Evolutionary conservation across 2,888 invertebrate genomes (phyloP).

Genomic region (Drymonia ruficornis): DNA sequence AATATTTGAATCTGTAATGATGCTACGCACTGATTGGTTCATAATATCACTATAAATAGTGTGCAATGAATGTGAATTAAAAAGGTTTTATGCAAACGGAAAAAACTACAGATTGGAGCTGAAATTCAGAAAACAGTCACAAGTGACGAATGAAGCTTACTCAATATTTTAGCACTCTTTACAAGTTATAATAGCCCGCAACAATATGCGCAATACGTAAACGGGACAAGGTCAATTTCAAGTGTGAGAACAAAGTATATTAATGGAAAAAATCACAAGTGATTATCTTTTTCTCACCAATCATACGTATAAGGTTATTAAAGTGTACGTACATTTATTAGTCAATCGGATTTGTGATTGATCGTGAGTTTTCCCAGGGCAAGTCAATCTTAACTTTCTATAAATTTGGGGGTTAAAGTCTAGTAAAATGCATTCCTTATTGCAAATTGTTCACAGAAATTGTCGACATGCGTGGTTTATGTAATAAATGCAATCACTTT

Average conservation of each 20-base stretch:
- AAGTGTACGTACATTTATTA: not conserved
- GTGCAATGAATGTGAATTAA: not conserved
- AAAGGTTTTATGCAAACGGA: not conserved
- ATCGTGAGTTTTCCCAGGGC: too few species aligned
- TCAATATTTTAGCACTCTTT: conserved; percentile 49
- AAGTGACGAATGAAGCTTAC: conserved; percentile 29
- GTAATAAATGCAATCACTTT: conserved; percentile 17
- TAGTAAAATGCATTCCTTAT: too few species aligned
- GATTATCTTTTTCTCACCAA: conserved; percentile 45
- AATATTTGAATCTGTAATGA: conserved; percentile 33
- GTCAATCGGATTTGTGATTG: not conserved
- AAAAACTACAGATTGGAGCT: not conserved
- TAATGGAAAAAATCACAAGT: conserved; percentile 39
- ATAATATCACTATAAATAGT: conserved; percentile 23
- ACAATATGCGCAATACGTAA: conserved; percentile 46
- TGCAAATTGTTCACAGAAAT: conserved; percentile 44
- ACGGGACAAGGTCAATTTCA: conserved; percentile 66
- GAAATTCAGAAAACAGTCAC: not conserved
- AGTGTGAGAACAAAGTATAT: conserved; percentile 62
- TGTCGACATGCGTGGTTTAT: conserved; percentile 43
- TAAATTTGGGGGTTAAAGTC: too few species aligned
- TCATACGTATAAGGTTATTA: conserved; percentile 12
- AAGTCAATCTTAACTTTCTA: too few species aligned
- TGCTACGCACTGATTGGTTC: conserved; percentile 32
- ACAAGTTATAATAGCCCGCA: conserved; percentile 33